Percentiles rank a stretch among this genome's conserved stretches.
Conservation (phyloP, 2,113 vertebrate species). For the Orcinus orca region DNA sequence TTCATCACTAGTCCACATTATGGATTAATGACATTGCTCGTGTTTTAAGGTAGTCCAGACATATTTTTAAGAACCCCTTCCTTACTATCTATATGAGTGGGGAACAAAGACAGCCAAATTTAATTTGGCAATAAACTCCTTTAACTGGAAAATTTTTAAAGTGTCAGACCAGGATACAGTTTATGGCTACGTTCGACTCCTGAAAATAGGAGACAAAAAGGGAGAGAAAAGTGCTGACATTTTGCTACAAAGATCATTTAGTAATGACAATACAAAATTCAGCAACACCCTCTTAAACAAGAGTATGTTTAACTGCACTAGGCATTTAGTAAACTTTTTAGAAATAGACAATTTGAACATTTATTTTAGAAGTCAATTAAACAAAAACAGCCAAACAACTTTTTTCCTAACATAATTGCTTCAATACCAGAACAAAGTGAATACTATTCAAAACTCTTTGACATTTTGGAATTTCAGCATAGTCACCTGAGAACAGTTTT, state of each 20-base stretch:
- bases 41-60: slow-evolving; percentile 71
- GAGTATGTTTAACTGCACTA: slow-evolving; percentile 63
- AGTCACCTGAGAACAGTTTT: slow-evolving; percentile 70
- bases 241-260: slow-evolving; percentile 77
- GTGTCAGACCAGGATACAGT: slow-evolving; percentile 67
- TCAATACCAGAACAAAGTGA: slow-evolving; percentile 50
- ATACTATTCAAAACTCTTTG: slow-evolving; percentile 49
- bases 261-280: slow-evolving; percentile 64
- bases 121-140: slow-evolving; percentile 71
- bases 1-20: slow-evolving; percentile 72
- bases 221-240: slow-evolving; percentile 58
- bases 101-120: slow-evolving; percentile 57
- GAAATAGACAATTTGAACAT: slow-evolving; percentile 59
- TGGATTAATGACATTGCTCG: slow-evolving; percentile 70
- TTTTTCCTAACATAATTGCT: slow-evolving; percentile 51
- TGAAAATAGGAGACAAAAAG: slow-evolving; percentile 78
- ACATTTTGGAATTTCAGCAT: slow-evolving; percentile 72
- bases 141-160: slow-evolving; percentile 64
- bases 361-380: slow-evolving; percentile 63
- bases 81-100: slow-evolving; percentile 22
- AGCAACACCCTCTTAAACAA: slow-evolving; percentile 63
- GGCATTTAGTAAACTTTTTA: slow-evolving; percentile 63
- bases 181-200: slow-evolving; percentile 75
- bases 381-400: slow-evolving; percentile 47
- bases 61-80: slow-evolving; percentile 37